phyloP scores from a whole-genome alignment of 2,888 invertebrate genomes.

The Himalopsyche kuldschensis region DNA sequence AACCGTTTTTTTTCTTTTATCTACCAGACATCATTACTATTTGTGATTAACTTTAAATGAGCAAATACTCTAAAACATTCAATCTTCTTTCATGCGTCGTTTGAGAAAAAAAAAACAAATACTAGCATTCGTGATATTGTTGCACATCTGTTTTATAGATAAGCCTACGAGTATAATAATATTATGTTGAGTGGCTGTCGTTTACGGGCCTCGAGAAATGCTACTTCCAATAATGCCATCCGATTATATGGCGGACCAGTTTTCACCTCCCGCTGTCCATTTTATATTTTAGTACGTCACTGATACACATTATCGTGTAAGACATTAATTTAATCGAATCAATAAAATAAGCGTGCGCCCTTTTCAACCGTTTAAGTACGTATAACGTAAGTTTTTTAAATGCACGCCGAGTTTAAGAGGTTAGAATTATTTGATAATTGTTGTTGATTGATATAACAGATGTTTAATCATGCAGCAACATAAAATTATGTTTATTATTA shows the following conservation, averaged over 20 bases:
- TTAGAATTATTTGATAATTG: background rate
- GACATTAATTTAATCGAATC: constrained; percentile 37
- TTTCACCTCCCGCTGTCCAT: constrained; percentile 25
- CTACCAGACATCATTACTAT: too few relatives aligned
- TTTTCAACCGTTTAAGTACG: constrained; percentile 23
- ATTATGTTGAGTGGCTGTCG: background rate
- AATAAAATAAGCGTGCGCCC: constrained; percentile 32
- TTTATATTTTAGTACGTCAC: constrained; percentile 32
- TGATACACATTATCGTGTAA: constrained; percentile 34
- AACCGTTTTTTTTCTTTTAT: too few relatives aligned
- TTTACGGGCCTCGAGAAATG: background rate
- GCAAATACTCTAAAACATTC: too few relatives aligned
- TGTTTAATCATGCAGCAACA: background rate
- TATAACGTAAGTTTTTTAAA: background rate
- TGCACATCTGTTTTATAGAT: constrained; percentile 37
- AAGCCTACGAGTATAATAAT: constrained; percentile 18
- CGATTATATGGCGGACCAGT: constrained; percentile 17
- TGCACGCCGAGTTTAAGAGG: background rate
- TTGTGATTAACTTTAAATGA: too few relatives aligned
- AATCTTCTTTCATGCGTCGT: background rate
- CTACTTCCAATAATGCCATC: background rate
- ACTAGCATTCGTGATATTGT: background rate
- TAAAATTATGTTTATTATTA: background rate
- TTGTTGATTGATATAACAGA: background rate
- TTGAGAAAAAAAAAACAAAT: background rate